Evolutionary conservation across 2,113 vertebrate genomes (phyloP), one percentile per base, ranked within the genome.

Genomic region (Saimiri boliviensis): DNA sequence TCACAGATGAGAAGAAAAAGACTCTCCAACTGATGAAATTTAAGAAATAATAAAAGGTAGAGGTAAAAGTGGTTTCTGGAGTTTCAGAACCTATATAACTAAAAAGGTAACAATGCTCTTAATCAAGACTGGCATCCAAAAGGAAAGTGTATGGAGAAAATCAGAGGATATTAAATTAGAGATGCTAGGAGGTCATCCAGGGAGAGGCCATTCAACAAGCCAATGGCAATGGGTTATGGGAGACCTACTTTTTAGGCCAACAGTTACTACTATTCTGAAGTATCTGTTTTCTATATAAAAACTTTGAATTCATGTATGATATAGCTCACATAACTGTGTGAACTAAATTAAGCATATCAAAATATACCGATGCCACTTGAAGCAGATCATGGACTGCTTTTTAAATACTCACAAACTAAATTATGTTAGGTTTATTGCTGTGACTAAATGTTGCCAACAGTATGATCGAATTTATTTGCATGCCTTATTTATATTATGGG

Each of bases 381-480:
- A 81, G 63, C 25, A 73, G 27, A 56, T 35, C 54, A 73, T 0
- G 21, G 17, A 25, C 68, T 49, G 42, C 66, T 91, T 77, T 95
- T 80, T 47, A 83, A 87, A 88, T 25, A 91, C 11, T 49, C 35
- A 77, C 35, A 52, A 70, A 81, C 35, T 66, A 58, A 91, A 56
- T 47, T 58, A 19, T 4, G 17, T 54, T 86, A 89, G 30, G 23
- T 40, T 63, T 52, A 47, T 3, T 89, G 30, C 30, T 73, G 3
- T 37, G 93, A 91, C 54, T 88, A 86, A 86, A 68, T 49, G 13
- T 11, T 88, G 81, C 25, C 74, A 91, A 76, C 0, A 77, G 27
- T n/a, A 92, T 16, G 49, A 90, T 56, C 11, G 71, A 86, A 89
- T 86, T 94, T 25, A 93, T 45, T 92, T 84, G 79, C 4, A n/a